Evolutionary conservation across 2,888 invertebrate species (phyloP).

Genomic region (Clostera curtula): DNA sequence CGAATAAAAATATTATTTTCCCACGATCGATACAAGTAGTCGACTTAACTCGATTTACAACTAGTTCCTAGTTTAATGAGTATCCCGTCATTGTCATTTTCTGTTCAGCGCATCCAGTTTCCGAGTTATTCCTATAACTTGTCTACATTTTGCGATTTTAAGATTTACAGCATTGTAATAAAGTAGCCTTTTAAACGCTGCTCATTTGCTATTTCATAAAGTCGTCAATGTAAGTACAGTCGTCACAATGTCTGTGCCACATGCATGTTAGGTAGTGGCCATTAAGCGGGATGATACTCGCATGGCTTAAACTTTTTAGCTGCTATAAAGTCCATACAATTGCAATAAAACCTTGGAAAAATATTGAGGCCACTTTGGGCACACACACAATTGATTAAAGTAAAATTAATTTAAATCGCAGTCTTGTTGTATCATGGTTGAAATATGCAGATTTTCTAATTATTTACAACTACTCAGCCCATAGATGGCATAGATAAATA

Average conservation of each 20-base stretch:
- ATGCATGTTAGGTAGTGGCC: conserved; percentile 13
- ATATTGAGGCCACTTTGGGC: no score
- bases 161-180: background rate
- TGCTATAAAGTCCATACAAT: no score
- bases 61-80: conserved; percentile 33
- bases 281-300: conserved; percentile 13
- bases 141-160: conserved; percentile 2
- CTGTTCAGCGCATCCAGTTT: conserved; percentile 23
- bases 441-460: no score
- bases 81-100: conserved; percentile 33
- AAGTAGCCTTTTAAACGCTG: conserved; percentile 6
- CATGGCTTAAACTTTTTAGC: no score
- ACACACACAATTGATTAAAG: no score
- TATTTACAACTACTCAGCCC: no score
- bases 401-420: no score
- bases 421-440: no score
- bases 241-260: conserved; percentile 13
- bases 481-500: no score
- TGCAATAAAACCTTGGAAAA: no score
- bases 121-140: conserved; percentile 9
- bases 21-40: conserved; percentile 18
- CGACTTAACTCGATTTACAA: conserved; percentile 20
- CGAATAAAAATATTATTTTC: conserved; percentile 18
- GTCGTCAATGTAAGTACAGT: conserved; percentile 10
- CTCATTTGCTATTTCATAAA: conserved; percentile 3